Base-by-base conservation (phyloP, 2,797 vertebrate species). In the Tympanoctomys barrerae region DNA sequence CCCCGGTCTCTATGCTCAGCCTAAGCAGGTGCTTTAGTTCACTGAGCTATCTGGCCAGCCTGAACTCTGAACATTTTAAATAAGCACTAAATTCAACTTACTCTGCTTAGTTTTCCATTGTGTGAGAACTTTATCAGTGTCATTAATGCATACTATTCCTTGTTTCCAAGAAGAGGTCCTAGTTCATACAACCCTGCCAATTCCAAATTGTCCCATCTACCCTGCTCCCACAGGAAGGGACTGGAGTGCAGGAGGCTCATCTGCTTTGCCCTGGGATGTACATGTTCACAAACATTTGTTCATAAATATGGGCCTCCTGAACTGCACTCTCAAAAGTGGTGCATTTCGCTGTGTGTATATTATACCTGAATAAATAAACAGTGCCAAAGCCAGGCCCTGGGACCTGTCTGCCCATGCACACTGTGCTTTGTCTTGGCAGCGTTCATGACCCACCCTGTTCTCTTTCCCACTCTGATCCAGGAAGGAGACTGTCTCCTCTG, bases 1-100 rank as follows among this genome's bases (percentile, higher is more conserved):
- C 16, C 16, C 54, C 16, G 54, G 14, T 57, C 54, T 16, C 54
- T 57, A 5, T 14, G 4, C 54, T 57, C 54, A 18, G 54, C 54
- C 54, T 57, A 57, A 13, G 54, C 54, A 57, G 54, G 16, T 5
- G 4, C 16, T 57, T 57, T 57, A 57, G 14, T 57, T 57, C 54
- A 5, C 54, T 57, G 54, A 57, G 54, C 54, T 57, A 19, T 57
- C 14, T 57, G 54, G 54, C 54, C 14, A 14, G 54, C 54, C 54
- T n/a, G 64, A 82, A 28, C 57, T 54, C n/a, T 81, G 70, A 96
- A 82, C 31, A 46, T 87, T 95, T 73, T 61, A 62, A 81, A 49
- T 90, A 82, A 88, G 87, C 54, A 82, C n/a, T 83, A 71, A 19
- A 64, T 52, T 88, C 90, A 12, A 16, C 49, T 94, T 87, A 70